Percentiles rank a stretch among this genome's conserved stretches.
Conservation (phyloP, 2,797 vertebrate species). For the Paedocypris micromegethes region DNA sequence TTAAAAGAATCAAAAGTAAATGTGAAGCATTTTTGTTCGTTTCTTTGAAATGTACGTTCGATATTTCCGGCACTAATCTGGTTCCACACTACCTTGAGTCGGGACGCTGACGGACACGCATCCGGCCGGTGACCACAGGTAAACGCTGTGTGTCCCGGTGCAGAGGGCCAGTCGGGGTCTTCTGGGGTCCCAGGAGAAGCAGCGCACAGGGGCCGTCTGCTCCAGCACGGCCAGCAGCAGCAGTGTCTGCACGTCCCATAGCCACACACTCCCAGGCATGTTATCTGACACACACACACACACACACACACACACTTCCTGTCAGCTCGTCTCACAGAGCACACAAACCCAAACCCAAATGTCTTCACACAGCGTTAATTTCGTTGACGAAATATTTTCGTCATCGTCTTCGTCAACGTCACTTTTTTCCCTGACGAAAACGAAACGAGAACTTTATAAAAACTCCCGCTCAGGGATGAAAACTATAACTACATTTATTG, state of each 20-base stretch:
- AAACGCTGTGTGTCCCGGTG: constrained; percentile 77
- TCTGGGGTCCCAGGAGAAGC: constrained; percentile 86
- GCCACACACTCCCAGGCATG: constrained; percentile 80
- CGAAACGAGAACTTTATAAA: no score
- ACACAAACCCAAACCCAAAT: no score
- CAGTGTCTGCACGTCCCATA: constrained; percentile 89
- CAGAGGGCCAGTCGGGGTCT: constrained; percentile 85
- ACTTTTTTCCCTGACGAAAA: no score
- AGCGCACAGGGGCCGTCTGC: constrained; percentile 76
- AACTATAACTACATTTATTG: no score
- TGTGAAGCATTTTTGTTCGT: no score
- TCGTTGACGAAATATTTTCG: no score
- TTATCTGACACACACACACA: constrained; percentile 69
- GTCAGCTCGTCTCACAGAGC: no score
- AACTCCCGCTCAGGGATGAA: no score
- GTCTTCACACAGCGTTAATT: no score
- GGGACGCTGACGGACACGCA: constrained; percentile 84
- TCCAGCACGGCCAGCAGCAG: constrained; percentile 77
- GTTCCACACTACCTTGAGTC: constrained; percentile 72
- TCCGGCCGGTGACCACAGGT: constrained; percentile 86
- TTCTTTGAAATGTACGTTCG: no score
- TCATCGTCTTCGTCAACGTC: no score
- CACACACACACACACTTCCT: not conserved
- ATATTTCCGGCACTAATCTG: not conserved
- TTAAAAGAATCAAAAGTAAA: not conserved